Base-by-base conservation (phyloP, 2,888 invertebrate genomes). In the Tribolium freemani region DNA sequence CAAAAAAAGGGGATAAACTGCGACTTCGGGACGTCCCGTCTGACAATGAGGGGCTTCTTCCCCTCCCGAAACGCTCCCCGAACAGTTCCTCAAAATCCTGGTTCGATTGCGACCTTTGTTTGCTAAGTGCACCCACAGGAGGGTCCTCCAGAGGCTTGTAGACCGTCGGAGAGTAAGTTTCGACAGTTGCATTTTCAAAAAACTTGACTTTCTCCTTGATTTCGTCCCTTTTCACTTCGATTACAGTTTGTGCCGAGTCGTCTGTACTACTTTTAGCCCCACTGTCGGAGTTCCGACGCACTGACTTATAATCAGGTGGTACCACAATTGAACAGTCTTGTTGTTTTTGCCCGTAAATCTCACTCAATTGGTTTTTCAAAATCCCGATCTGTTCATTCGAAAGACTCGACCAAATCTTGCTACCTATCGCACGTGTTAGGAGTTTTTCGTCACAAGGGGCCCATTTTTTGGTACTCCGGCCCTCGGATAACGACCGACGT, bases 371-470 rank as follows among this genome's bases (percentile, higher is more conserved):
- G 78, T 90, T 90, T 84, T 94, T 95, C 48, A 96, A 87, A 21
- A 93, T 92, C 79, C 91, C 92, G 0, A 95, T 93, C 87, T 96
- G 95, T 75, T 96, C 94, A 86, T 93, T 91, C 0, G 95, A 94
- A 50, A 96, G 87, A 79, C 95, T 95, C 81, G 94, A 95, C 90
- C 95, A 95, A 63, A 95, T 88, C 71, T 93, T 90, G 80, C 91
- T 93, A 5, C 94, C 94, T 8, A 94, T 89, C 5, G 94, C 93
- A 26, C 87, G 87, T 58, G 83, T 88, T 30, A 85, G 71, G n/a
- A 85, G 75, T 11, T 80, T 75, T 71, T 86, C 84, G 3, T 38
- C n/a, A 75, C 73, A 61, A 63, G 71, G 69, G n/a, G 69, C 68
- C 16, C 78, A 72, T 72, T 77, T 81, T 11, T 83, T 77, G 58